Percentiles rank a stretch among this genome's conserved stretches.
These are phyloP conservation scores for Bradypus variegatus DNA, from an alignment of 2,797 vertebrate genomes.

Conservation along the genomic window DNA sequence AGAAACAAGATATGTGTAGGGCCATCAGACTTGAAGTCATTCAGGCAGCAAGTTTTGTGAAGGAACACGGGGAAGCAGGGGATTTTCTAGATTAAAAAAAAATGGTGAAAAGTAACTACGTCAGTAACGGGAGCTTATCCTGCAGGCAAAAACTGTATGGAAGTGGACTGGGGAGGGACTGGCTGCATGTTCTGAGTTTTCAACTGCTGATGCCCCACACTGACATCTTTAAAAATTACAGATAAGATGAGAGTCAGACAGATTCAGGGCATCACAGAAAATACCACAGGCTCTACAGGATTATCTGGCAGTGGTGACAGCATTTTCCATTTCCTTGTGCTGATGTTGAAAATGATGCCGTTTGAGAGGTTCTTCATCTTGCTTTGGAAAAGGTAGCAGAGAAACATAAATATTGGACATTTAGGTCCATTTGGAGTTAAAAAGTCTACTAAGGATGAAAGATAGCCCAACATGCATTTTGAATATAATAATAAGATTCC, in stretches of 20 bases:
- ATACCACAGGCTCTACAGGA: not conserved
- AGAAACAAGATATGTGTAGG: constrained; percentile 51
- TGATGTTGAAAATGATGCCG: constrained; percentile 22
- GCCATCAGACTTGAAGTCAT: constrained; percentile 39
- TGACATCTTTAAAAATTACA: constrained; percentile 45
- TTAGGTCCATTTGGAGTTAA: not conserved
- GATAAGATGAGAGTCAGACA: constrained; percentile 21
- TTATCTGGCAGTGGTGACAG: not conserved
- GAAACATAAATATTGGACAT: constrained; percentile 47
- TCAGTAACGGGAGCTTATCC: constrained; percentile 37
- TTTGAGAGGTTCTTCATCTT: not conserved
- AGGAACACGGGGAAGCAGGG: constrained; percentile 23
- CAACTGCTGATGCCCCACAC: constrained; percentile 49
- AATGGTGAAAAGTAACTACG: constrained; percentile 20
- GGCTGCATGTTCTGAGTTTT: constrained; percentile 43
- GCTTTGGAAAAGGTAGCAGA: constrained; percentile 11
- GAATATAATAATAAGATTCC: constrained; percentile 24
- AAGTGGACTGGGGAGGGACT: constrained; percentile 46
- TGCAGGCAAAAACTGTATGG: constrained; percentile 22
- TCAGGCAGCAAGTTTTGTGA: constrained; percentile 44
- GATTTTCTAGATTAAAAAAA: constrained; percentile 52
- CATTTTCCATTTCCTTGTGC: not conserved
- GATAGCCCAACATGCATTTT: constrained; percentile 29
- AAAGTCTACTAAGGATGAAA: not conserved
- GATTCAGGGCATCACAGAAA: constrained; percentile 30